These are phyloP conservation scores for Avahi laniger DNA, from an alignment of 2,797 vertebrate species.

Conservation along the genomic window DNA sequence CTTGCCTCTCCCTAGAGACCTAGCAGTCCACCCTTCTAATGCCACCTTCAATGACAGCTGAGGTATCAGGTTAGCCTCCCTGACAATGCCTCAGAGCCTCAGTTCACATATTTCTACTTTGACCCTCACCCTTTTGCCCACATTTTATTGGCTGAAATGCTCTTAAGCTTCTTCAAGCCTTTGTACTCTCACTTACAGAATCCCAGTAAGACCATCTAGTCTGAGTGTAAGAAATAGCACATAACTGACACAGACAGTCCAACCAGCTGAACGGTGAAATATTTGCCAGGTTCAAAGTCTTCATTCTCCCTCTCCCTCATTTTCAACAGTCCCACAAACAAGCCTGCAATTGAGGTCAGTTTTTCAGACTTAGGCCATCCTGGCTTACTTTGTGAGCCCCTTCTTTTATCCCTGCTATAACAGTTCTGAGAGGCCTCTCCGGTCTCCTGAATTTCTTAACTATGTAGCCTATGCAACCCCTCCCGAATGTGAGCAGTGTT, in stretches of 20 bases:
- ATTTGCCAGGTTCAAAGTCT: background rate
- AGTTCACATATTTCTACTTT: background rate
- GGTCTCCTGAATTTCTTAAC: background rate
- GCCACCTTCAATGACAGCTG: background rate
- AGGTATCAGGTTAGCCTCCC: background rate
- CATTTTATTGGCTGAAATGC: slow-evolving; percentile 39
- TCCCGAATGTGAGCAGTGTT: background rate
- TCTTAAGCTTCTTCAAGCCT: slow-evolving; percentile 6
- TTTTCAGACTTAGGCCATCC: background rate
- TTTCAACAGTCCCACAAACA: slow-evolving; percentile 20
- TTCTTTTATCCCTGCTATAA: slow-evolving; percentile 1
- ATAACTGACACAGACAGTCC: slow-evolving; percentile 15
- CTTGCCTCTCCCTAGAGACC: background rate
- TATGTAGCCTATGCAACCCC: background rate
- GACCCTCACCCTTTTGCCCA: background rate
- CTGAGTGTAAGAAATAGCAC: background rate
- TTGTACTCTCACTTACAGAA: background rate
- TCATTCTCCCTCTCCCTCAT: slow-evolving; percentile 33
- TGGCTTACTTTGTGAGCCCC: background rate
- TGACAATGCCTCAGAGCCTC: background rate
- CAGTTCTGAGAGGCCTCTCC: background rate
- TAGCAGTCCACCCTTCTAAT: background rate
- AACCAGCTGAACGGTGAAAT: slow-evolving; percentile 24
- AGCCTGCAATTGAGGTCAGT: background rate
- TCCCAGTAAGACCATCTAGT: slow-evolving; percentile 8